phyloP scores from a whole-genome alignment of 2,113 vertebrate genomes.

The Cololabis saira region DNA sequence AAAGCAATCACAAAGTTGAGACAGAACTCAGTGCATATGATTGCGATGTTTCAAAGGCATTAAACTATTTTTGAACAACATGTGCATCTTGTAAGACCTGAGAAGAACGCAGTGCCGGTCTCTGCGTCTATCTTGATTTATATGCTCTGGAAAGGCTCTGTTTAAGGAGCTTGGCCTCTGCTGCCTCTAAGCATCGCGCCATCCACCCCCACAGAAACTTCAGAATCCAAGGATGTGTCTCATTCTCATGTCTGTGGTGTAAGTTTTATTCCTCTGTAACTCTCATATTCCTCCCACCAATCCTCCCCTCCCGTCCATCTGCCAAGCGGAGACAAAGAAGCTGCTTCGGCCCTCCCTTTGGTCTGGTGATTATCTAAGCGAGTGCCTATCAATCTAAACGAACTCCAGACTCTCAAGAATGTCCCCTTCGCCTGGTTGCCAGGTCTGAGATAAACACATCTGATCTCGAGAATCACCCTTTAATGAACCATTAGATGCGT shows the following conservation, averaged over 20 bases:
- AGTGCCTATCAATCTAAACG: conserved; percentile 70
- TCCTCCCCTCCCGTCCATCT: conserved; percentile 57
- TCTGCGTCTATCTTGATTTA: conserved; percentile 51
- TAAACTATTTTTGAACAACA: conserved; percentile 11
- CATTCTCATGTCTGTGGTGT: conserved; percentile 71
- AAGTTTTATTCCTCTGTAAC: conserved; percentile 69
- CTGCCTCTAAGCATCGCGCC: conserved; percentile 30
- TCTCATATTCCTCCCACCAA: conserved; percentile 68
- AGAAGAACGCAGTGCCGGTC: conserved; percentile 30
- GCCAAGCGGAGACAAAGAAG: conserved; percentile 76
- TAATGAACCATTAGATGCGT: conserved; percentile 60
- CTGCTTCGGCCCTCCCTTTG: conserved; percentile 70
- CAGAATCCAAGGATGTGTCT: conserved; percentile 62
- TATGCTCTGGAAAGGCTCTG: conserved; percentile 41
- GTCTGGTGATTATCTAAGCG: conserved; percentile 73
- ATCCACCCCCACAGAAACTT: conserved; percentile 44
- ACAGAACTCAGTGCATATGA: conserved; percentile 15
- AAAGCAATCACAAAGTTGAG: not conserved
- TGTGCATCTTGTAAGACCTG: conserved; percentile 33
- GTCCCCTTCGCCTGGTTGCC: conserved; percentile 55
- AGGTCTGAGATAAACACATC: conserved; percentile 62
- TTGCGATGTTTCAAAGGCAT: conserved; percentile 30
- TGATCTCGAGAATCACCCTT: conserved; percentile 52
- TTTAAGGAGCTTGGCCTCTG: conserved; percentile 36
- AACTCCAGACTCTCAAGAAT: conserved; percentile 72